Base-by-base conservation (phyloP, 2,113 vertebrate genomes). In the Sinocyclocheilus rhinocerous region DNA sequence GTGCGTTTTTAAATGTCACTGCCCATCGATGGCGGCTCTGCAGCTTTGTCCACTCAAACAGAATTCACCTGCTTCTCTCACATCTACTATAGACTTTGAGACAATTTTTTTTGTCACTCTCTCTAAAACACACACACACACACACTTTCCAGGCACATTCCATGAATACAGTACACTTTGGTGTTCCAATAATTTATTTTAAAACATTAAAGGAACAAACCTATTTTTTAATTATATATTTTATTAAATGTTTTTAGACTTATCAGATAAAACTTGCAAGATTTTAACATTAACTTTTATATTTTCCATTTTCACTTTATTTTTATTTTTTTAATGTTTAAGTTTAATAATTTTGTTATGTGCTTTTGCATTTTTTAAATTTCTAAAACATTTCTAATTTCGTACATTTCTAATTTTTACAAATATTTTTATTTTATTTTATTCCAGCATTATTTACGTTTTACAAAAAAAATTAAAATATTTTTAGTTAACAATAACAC, bases 1-100 rank as follows among this genome's bases (percentile, higher is more conserved):
- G 22, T 70, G 42, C 26, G 12, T 70, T 13, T 29, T 42, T 83
- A 83, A 88, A 88, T 88, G 84, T 83, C 87, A 88, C 26, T 78
- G 65, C 36, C 76, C 80, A 83, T 86, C 42, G 76, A 81, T 15
- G 84, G 61, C 4, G 20, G 33, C 63, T 70, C 18, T 69, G 20
- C 33, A 63, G 29, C 57, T 80, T 36, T 80, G 45, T 24, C 69
- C 4, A 42, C 22, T 26, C 50, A 36, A 55, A 83, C 48, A 57
- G 29, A 73, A 73, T 57, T 73, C 81, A 9, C 22, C 9, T 50
- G 36, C 65, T 55, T 59, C 55, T 15, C 48, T 50, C n/a, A 10
- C 2, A n/a, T 83, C 67, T 33, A 2, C n/a, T 70, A 18, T 50
- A 57, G 36, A 80, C 57, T 63, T 67, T 67, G 22, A 26, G 59